phyloP scores from a whole-genome alignment of 1,140 invertebrate species.

The Pissodes strobi region DNA sequence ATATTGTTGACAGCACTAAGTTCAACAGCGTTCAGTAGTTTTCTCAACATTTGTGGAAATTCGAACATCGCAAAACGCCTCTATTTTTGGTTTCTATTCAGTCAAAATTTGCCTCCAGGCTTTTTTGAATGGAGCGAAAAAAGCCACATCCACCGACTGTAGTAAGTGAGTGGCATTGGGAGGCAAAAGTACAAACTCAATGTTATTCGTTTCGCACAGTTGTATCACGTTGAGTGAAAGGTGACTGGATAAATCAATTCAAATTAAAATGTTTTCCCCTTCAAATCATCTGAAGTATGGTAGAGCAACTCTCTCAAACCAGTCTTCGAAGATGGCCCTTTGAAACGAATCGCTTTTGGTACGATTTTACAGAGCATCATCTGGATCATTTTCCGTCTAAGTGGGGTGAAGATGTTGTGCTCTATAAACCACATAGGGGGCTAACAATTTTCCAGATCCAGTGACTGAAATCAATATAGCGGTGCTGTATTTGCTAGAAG shows the following conservation, averaged over 20 bases:
- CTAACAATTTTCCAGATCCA: not conserved
- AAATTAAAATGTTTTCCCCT: conserved; percentile 34
- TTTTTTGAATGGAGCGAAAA: conserved; percentile 52
- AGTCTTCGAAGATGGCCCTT: not conserved
- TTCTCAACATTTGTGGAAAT: conserved; percentile 3
- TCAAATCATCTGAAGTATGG: not conserved
- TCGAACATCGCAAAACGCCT: no score
- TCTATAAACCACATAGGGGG: no score
- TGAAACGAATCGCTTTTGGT: not conserved
- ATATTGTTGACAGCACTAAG: conserved; percentile 3
- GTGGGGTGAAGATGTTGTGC: not conserved
- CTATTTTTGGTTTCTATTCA: conserved; percentile 42
- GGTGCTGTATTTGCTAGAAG: not conserved
- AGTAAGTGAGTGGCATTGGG: conserved; percentile 50
- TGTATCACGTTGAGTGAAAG: conserved; percentile 45
- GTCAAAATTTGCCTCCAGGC: conserved; percentile 53
- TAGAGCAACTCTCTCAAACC: not conserved
- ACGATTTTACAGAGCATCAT: no score
- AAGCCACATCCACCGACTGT: conserved; percentile 57
- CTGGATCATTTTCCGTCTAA: not conserved
- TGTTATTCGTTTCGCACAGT: conserved; percentile 35
- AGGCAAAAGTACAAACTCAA: no score
- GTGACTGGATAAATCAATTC: conserved; percentile 54
- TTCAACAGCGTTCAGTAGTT: not conserved
- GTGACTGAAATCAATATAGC: not conserved